phyloP scores from a whole-genome alignment of 2,113 vertebrate species.

The Dasyurus viverrinus region DNA sequence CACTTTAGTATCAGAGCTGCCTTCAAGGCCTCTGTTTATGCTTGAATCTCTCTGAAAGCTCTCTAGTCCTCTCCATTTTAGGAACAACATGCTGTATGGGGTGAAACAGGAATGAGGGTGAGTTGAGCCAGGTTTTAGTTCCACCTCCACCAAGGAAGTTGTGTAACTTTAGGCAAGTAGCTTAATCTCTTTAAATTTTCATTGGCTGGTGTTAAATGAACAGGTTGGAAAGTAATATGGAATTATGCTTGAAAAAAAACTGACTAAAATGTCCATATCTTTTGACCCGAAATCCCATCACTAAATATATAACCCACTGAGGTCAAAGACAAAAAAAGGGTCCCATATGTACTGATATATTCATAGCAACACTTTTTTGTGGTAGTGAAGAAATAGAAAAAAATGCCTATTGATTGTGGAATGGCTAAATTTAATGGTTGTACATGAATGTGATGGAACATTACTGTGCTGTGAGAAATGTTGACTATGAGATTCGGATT shows the following conservation, averaged over 20 bases:
- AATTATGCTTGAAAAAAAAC: not conserved
- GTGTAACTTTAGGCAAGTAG: not conserved
- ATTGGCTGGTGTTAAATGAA: not conserved
- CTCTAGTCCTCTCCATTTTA: not conserved
- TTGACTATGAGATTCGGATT: not conserved
- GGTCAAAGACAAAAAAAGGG: not conserved
- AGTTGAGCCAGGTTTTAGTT: not conserved
- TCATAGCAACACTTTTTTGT: not conserved
- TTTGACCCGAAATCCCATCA: not conserved
- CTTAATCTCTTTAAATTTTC: not conserved
- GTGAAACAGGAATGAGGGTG: not conserved
- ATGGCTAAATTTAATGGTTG: not conserved
- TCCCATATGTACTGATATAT: not conserved
- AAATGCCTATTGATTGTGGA: not conserved
- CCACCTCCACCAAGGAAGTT: not conserved
- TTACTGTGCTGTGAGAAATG: not conserved
- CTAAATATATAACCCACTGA: not conserved
- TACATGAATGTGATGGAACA: not conserved
- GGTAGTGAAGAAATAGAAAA: not conserved
- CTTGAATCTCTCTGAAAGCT: not conserved
- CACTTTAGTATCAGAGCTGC: not conserved
- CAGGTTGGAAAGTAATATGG: not conserved
- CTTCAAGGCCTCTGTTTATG: not conserved
- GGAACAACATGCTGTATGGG: not conserved
- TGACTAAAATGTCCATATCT: not conserved